Percentiles rank a stretch among this genome's conserved stretches.
Evolutionary conservation across 2,113 vertebrate species (phyloP).

Genomic region (Smithornis capensis): DNA sequence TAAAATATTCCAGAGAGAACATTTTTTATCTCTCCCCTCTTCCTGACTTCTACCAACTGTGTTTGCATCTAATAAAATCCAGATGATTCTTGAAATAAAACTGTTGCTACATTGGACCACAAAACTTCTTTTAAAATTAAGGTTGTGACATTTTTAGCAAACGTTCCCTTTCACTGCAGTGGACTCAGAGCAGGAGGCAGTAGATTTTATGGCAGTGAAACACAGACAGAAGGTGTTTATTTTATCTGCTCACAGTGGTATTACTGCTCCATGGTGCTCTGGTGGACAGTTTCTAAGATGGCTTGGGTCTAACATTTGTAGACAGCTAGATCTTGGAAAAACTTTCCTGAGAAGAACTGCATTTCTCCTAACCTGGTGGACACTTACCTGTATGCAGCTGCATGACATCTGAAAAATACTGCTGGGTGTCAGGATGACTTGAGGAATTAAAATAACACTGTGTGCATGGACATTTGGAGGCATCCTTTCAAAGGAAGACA

Average conservation of each 20-base stretch:
- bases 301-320: background rate
- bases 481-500: background rate
- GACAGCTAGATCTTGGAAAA: background rate
- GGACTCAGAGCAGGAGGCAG: background rate
- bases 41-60: background rate
- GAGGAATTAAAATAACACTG: background rate
- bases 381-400: background rate
- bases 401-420: background rate
- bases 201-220: background rate
- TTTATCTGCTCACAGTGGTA: background rate
- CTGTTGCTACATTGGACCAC: background rate
- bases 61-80: slow-evolving; percentile 40
- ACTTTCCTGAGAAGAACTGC: background rate
- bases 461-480: background rate
- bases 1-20: slow-evolving; percentile 47
- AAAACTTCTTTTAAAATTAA: background rate
- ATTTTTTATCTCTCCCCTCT: slow-evolving; percentile 8
- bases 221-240: background rate
- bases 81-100: slow-evolving; percentile 32
- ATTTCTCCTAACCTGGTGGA: background rate
- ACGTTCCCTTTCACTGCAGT: background rate
- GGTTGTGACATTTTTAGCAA: background rate
- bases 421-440: background rate
- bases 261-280: background rate
- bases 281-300: background rate